Evolutionary conservation across 2,888 invertebrate species (phyloP), one percentile per base, ranked within the genome.

Genomic region (Sphecodes monilicornis): DNA sequence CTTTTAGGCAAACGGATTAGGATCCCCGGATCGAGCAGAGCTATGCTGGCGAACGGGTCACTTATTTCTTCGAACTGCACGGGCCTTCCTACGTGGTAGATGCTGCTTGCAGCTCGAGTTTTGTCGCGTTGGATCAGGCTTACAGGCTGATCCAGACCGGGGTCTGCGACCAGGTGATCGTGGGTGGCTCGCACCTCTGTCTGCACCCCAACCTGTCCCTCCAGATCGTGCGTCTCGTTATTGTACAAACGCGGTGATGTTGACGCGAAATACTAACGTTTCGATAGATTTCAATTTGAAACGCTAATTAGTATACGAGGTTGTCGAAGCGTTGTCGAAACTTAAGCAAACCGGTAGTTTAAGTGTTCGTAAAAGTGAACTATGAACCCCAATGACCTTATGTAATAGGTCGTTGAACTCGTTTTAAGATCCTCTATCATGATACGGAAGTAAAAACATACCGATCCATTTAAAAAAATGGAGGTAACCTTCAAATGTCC

Each of bases 101-200:
- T 95, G 98, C 99, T 0, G 99, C 99, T 0, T 99, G 99, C 94
- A 98, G 98, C n/a, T 99, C 99, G 78, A 98, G 98, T 13, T 96
- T 98, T 88, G 97, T 98, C 90, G 99, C 98, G 0, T 89, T 99
- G 79, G 98, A 99, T 91, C 97, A 97, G 87, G 98, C 97, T 22
- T 97, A 97, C 93, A 96, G 96, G 72, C 96, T 97, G 0, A 96
- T 98, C 70, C 95, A 97, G 54, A 96, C 96, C 88, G 98, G 98
- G 0, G 96, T 97, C 85, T 98, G 98, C 92, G 98, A 99, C 85
- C 96, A 97, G 0, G 99, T 99, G 0, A 96, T 99, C 77, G 98
- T 99, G 4, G 98, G 97, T 8, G 99, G 98, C 0, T 96, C 97
- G 29, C 98, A 98, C 93, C 95, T 99, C 41, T 97, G 98, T 90